A percentile compares a stretch with the other conserved stretches of the same genome.
Evolutionary conservation across 2,797 vertebrate species (phyloP).

Genomic region (Babyrousa celebensis): DNA sequence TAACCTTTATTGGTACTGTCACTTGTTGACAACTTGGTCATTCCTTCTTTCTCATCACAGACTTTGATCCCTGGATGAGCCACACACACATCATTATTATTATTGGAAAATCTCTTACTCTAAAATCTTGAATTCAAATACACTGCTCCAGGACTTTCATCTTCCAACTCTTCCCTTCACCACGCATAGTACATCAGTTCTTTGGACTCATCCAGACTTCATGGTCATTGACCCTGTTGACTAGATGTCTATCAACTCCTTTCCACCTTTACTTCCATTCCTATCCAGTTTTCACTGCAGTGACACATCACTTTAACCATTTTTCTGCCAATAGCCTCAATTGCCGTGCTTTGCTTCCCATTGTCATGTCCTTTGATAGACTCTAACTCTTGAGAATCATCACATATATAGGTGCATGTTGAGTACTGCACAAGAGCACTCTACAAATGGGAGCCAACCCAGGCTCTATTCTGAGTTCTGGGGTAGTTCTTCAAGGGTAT

Average conservation of each 20-base stretch:
- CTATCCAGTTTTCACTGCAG: not conserved
- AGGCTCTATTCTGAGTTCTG: not conserved
- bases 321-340: not conserved
- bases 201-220: conserved; percentile 11
- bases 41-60: conserved; percentile 47
- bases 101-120: not conserved
- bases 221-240: not conserved
- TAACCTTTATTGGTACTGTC: not conserved
- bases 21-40: conserved; percentile 4
- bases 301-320: not conserved
- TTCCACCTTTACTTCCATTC: not conserved
- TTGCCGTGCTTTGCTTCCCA: not conserved
- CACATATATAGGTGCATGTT: not conserved
- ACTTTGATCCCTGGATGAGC: conserved; percentile 53
- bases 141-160: not conserved
- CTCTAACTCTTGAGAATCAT: not conserved
- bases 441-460: not conserved
- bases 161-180: not conserved
- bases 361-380: not conserved
- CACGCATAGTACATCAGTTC: not conserved
- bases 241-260: not conserved
- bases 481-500: not conserved
- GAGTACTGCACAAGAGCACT: not conserved
- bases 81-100: not conserved
- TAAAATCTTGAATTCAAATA: not conserved